A percentile compares a stretch with the other conserved stretches of the same genome.
These are phyloP conservation scores for Nanger granti DNA, from an alignment of 2,113 vertebrate species.

Conservation along the genomic window DNA sequence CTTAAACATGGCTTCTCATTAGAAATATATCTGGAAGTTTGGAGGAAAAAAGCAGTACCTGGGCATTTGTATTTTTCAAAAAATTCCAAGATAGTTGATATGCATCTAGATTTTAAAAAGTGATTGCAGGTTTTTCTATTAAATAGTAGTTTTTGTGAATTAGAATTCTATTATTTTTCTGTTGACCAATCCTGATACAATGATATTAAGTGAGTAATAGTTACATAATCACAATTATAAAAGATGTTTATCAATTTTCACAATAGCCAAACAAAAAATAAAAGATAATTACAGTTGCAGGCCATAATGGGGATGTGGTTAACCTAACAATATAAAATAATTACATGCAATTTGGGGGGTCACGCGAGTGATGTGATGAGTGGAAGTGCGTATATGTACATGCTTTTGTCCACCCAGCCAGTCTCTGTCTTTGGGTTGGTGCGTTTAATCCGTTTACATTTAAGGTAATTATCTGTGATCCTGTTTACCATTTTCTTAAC, in stretches of 20 bases:
- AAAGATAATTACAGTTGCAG: not conserved
- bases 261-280: not conserved
- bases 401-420: not conserved
- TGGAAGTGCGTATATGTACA: not conserved
- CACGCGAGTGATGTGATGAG: not conserved
- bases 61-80: not conserved
- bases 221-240: not conserved
- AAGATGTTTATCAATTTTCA: not conserved
- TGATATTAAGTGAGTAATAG: not conserved
- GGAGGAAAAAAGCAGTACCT: not conserved
- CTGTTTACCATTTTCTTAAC: not conserved
- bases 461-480: not conserved
- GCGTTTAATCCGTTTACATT: not conserved
- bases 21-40: not conserved
- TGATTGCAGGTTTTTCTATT: not conserved
- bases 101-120: not conserved
- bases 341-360: not conserved
- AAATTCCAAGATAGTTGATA: not conserved
- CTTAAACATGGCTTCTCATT: not conserved
- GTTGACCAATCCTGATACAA: not conserved
- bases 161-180: not conserved
- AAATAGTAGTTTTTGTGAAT: not conserved
- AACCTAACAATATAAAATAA: not conserved
- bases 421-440: not conserved
- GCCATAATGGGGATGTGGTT: not conserved